phyloP scores from a whole-genome alignment of 2,797 vertebrate species.

The Urosaurus nigricauda region DNA sequence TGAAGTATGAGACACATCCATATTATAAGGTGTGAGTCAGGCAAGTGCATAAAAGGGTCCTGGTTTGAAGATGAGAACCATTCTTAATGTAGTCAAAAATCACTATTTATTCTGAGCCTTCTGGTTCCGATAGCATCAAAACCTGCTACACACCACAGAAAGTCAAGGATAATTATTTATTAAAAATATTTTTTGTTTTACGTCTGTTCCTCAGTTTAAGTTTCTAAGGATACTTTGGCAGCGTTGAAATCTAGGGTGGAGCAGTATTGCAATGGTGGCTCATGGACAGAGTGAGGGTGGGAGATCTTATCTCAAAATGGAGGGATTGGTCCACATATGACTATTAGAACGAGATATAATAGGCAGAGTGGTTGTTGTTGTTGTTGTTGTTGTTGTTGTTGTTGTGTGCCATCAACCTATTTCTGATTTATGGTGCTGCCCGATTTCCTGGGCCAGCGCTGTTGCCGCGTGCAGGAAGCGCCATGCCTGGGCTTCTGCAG shows the following conservation, averaged over 20 bases:
- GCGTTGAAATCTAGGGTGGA: too few species aligned
- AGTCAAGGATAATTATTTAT: not conserved
- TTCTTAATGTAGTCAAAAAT: not conserved
- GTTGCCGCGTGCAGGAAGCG: too few species aligned
- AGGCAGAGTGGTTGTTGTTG: too few species aligned
- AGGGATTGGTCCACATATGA: not conserved
- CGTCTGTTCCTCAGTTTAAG: not conserved
- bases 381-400: too few species aligned
- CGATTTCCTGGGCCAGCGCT: too few species aligned
- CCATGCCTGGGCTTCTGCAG: too few species aligned
- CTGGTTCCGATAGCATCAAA: too few species aligned
- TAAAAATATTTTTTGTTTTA: too few species aligned
- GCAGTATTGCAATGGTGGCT: too few species aligned
- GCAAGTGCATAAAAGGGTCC: conserved; percentile 8
- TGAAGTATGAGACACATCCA: not conserved
- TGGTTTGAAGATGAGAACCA: conserved; percentile 26
- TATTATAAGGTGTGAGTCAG: conserved; percentile 37
- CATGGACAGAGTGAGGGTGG: too few species aligned
- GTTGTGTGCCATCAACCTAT: too few species aligned
- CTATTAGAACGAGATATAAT: not conserved
- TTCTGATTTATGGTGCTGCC: too few species aligned
- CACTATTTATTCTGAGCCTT: not conserved
- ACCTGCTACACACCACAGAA: not conserved
- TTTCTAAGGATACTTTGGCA: not conserved
- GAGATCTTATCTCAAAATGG: not conserved